These are phyloP conservation scores for Narcine bancroftii DNA, from an alignment of 2,113 vertebrate species.

Conservation along the genomic window DNA sequence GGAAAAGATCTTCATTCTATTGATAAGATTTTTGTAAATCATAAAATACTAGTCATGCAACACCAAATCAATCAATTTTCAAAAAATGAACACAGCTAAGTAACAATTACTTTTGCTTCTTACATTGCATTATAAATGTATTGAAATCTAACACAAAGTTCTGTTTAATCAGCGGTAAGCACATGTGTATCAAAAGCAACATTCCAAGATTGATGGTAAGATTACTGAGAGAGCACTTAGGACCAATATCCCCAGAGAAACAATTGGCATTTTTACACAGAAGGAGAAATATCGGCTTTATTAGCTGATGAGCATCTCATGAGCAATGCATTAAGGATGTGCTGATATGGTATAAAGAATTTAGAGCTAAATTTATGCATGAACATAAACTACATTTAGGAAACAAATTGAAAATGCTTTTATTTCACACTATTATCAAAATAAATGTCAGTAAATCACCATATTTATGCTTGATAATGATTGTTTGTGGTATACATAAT, in stretches of 20 bases:
- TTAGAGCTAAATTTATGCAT: too few species aligned
- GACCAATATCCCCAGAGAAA: not conserved
- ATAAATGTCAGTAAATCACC: not conserved
- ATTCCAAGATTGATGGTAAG: slow-evolving; percentile 1
- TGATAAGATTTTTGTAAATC: not conserved
- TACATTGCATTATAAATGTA: not conserved
- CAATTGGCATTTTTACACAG: too few species aligned
- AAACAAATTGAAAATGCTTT: too few species aligned
- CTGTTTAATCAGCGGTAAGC: not conserved
- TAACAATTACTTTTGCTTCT: not conserved
- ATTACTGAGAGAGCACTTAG: slow-evolving; percentile 13
- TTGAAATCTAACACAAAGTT: not conserved
- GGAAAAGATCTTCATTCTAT: not conserved
- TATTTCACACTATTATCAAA: not conserved
- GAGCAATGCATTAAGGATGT: not conserved
- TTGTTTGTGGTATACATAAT: not conserved
- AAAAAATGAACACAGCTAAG: not conserved
- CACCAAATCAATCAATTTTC: slow-evolving; percentile 2
- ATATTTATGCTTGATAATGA: not conserved
- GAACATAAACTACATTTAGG: not conserved
- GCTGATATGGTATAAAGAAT: not conserved
- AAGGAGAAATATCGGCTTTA: too few species aligned
- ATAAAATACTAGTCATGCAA: not conserved
- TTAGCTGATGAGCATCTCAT: not conserved
- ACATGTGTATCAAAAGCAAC: not conserved